Conservation (phyloP, 2,888 invertebrate species). For the Rapana venosa region DNA sequence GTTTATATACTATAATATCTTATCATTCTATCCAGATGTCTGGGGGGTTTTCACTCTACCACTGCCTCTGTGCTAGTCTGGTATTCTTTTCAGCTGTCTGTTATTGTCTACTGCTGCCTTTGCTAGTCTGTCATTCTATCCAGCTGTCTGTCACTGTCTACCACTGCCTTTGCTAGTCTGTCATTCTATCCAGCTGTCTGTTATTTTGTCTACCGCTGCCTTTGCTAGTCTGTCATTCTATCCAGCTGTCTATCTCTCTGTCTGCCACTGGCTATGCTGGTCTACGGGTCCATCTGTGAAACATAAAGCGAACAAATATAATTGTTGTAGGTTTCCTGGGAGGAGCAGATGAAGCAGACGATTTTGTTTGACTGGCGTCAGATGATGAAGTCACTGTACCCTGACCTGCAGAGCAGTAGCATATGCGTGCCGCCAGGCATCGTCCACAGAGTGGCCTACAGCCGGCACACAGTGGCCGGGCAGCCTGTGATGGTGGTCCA, state of each 20-base stretch:
- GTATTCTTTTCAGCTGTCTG: background rate
- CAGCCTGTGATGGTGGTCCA: background rate
- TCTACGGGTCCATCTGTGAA: too few relatives aligned
- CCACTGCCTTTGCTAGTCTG: background rate
- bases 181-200: background rate
- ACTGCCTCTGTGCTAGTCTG: background rate
- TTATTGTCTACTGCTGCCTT: background rate
- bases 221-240: background rate
- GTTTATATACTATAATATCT: too few relatives aligned
- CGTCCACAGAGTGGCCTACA: slow-evolving; percentile 12
- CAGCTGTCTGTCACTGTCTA: background rate
- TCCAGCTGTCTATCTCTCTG: background rate
- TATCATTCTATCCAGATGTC: background rate
- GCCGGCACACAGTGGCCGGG: background rate
- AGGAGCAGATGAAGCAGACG: background rate
- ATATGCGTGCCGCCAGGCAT: background rate
- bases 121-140: background rate
- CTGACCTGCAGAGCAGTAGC: background rate
- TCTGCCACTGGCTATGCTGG: background rate
- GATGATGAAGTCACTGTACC: slow-evolving; percentile 20
- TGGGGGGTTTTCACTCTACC: too few relatives aligned
- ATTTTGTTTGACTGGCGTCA: background rate
- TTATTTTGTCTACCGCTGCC: background rate
- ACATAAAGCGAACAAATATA: too few relatives aligned
- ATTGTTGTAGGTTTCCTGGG: too few relatives aligned